Conservation (phyloP, 2,113 vertebrate genomes). For the Natator depressus region DNA sequence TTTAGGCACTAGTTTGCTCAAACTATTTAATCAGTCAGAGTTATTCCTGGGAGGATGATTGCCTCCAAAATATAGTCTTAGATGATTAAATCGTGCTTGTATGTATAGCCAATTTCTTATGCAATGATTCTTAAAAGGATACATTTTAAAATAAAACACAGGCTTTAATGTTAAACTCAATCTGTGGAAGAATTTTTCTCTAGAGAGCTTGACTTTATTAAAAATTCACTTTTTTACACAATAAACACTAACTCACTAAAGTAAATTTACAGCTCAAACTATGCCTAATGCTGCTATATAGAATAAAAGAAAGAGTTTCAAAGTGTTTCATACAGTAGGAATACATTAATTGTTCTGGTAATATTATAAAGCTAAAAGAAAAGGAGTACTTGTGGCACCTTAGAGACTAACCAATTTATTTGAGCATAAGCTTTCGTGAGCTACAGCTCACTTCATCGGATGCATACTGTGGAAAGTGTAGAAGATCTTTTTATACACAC, state of each 20-base stretch:
- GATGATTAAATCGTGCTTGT: background rate
- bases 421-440: no score
- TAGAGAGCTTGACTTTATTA: background rate
- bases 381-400: no score
- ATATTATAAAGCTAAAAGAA: background rate
- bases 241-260: background rate
- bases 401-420: no score
- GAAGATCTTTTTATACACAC: no score
- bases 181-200: background rate
- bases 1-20: background rate
- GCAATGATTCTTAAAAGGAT: background rate
- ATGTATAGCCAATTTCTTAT: background rate
- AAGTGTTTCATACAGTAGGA: background rate
- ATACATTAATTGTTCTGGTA: background rate
- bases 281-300: background rate
- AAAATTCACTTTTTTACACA: background rate
- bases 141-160: background rate
- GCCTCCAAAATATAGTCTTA: no score
- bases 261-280: background rate
- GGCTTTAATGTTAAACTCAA: background rate
- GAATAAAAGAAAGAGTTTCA: background rate
- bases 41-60: background rate
- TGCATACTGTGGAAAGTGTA: no score
- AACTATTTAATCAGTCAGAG: background rate
- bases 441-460: no score